Evolutionary conservation across 2,113 vertebrate genomes (phyloP), one percentile per base, ranked within the genome.

Genomic region (Melanostigma gelatinosum): DNA sequence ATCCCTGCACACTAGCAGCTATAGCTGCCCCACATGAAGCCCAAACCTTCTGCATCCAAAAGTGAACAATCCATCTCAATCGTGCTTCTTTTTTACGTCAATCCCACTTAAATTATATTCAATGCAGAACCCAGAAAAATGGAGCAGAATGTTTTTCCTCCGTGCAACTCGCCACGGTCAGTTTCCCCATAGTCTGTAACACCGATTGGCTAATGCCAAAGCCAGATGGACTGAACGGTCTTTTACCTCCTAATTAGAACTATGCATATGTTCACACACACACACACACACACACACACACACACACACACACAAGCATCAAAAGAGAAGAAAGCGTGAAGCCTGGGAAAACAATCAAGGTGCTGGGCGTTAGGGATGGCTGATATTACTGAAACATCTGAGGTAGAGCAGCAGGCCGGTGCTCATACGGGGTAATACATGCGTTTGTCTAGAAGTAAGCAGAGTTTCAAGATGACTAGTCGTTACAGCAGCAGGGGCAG

Each of bases 221-320:
- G 75, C 90, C 92, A 92, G 91, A 93, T 93, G 93, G 86, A 85
- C 79, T 83, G 84, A 61, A 88, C 72, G 20, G 63, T 84, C 88
- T 87, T 92, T 90, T 87, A 90, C 85, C 86, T 93, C 83, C 93
- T 87, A 92, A 91, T 91, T 90, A 89, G 83, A 89, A 72, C 44
- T 72, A 77, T 72, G 84, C 80, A 75, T 84, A 71, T 60, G 81
- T 85, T 70, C 72, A 9, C 82, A 79, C 60, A 18, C 48, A 36
- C 66, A 48, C 57, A 58, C 7, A 32, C 65, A 69, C 22, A 50
- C 69, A 34, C 52, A 27, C 64, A 60, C 22, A 61, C 72, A 50
- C 22, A 61, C 72, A 50, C 58, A 36, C 46, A 34, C 63, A 70
- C 12, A 60, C 68, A 11, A 75, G 75, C 57, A n/a, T 55, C 60